Percentiles rank a stretch among this genome's conserved stretches.
Conservation (phyloP, 1,140 invertebrate genomes). For the Melanaphis sacchari region DNA sequence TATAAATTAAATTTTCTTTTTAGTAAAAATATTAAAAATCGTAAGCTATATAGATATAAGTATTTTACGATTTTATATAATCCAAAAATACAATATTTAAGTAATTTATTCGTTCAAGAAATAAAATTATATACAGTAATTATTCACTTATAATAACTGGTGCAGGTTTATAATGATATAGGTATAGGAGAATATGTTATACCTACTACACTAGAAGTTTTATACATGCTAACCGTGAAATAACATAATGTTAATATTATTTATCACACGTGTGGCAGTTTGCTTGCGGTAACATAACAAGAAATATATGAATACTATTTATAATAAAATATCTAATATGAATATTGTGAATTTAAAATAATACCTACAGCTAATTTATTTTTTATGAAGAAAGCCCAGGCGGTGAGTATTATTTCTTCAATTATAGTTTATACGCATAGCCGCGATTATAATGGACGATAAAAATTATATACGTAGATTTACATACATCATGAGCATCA, state of each 20-base stretch:
- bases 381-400: not conserved
- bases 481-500: not conserved
- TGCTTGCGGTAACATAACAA: not conserved
- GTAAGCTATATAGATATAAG: not conserved
- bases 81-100: not conserved
- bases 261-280: not conserved
- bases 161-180: not conserved
- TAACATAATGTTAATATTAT: not conserved
- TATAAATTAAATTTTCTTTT: not conserved
- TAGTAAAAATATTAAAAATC: not conserved
- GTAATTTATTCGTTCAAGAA: not conserved
- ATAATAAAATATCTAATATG: conserved; percentile 10
- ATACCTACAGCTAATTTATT: not conserved
- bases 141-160: not conserved
- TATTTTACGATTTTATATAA: not conserved
- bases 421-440: not conserved
- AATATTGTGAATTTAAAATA: not conserved
- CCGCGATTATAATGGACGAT: not conserved
- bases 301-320: not conserved
- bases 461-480: not conserved
- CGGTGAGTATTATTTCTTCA: not conserved
- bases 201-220: not conserved
- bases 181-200: not conserved
- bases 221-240: not conserved
- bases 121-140: not conserved